A percentile compares a stretch with the other conserved stretches of the same genome.
phyloP scores from a whole-genome alignment of 1,140 invertebrate species.

The Lucilia sericata region DNA sequence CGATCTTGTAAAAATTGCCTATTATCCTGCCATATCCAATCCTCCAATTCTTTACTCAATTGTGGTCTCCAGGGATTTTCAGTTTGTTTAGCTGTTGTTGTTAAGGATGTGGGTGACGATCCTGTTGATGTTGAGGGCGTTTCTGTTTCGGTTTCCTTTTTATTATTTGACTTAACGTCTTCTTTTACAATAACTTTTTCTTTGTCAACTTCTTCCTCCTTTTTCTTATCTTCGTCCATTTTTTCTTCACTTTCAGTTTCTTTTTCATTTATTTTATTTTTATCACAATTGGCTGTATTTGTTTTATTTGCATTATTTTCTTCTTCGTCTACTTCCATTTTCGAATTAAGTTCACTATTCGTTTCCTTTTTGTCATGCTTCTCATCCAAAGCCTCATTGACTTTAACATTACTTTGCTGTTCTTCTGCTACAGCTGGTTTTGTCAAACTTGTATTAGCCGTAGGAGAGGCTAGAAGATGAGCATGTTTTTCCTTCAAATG shows the following conservation, averaged over 20 bases:
- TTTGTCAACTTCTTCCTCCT: background rate
- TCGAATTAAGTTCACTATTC: background rate
- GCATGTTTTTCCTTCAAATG: constrained; percentile 62
- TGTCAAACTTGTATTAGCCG: too few species aligned
- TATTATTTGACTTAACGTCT: constrained; percentile 1
- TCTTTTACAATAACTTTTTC: too few species aligned
- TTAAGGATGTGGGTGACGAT: constrained; percentile 51
- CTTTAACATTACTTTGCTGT: background rate
- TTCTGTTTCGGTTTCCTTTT: constrained; percentile 11
- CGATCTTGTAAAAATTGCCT: constrained; percentile 95
- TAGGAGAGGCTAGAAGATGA: constrained; percentile 57
- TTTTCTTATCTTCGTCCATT: background rate
- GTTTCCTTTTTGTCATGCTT: constrained; percentile 35
- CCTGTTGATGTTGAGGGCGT: constrained; percentile 14
- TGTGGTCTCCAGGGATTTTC: constrained; percentile 49
- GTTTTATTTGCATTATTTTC: background rate
- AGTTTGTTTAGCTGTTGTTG: constrained; percentile 45
- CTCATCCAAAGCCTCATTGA: background rate
- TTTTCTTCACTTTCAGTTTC: background rate
- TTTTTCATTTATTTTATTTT: background rate
- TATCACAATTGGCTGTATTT: constrained; percentile 20
- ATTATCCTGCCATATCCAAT: constrained; percentile 97
- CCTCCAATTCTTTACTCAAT: constrained; percentile 83
- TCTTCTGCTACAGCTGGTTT: background rate
- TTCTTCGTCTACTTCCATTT: constrained; percentile 1